phyloP scores from a whole-genome alignment of 1,140 invertebrate species.

The Scaptodrosophila lebanonensis region DNA sequence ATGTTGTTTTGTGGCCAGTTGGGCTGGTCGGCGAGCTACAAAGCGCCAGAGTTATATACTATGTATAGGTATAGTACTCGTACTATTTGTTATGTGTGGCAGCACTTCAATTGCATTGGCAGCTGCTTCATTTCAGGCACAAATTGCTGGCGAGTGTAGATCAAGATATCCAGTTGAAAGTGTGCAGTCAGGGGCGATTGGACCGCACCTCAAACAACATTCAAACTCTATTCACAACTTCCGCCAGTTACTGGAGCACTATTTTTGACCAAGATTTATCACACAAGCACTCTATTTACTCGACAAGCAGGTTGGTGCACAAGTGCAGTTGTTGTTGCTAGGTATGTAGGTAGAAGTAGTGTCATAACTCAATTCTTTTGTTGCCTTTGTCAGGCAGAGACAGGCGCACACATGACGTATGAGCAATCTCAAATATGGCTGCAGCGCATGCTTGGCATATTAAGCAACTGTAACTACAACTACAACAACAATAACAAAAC shows the following conservation, averaged over 20 bases:
- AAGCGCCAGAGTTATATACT: too few relatives aligned
- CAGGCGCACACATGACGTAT: slow-evolving; percentile 32
- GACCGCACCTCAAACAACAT: slow-evolving; percentile 18
- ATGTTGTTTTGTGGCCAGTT: too few relatives aligned
- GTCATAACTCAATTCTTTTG: slow-evolving; percentile 42
- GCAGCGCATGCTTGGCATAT: slow-evolving; percentile 48
- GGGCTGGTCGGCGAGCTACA: slow-evolving; percentile 39
- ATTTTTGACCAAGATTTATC: slow-evolving; percentile 49
- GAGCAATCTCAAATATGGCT: slow-evolving; percentile 8
- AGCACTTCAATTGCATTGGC: too few relatives aligned
- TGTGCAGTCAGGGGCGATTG: slow-evolving; percentile 9
- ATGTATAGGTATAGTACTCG: too few relatives aligned
- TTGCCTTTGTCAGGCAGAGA: slow-evolving; percentile 16
- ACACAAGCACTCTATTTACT: background rate
- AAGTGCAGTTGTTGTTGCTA: too few relatives aligned
- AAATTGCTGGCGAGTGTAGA: too few relatives aligned
- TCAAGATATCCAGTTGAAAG: too few relatives aligned
- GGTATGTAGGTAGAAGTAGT: too few relatives aligned
- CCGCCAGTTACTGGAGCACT: slow-evolving; percentile 39
- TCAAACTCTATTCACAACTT: slow-evolving; percentile 40
- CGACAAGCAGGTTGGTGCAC: background rate
- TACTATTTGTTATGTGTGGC: too few relatives aligned
- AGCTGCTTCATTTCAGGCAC: too few relatives aligned
- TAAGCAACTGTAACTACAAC: slow-evolving; percentile 39
- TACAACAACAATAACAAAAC: slow-evolving; percentile 31